Percentiles rank a stretch among this genome's conserved stretches.
These are phyloP conservation scores for Pseudorhombus dupliciocellatus DNA, from an alignment of 2,113 vertebrate genomes.

Conservation along the genomic window DNA sequence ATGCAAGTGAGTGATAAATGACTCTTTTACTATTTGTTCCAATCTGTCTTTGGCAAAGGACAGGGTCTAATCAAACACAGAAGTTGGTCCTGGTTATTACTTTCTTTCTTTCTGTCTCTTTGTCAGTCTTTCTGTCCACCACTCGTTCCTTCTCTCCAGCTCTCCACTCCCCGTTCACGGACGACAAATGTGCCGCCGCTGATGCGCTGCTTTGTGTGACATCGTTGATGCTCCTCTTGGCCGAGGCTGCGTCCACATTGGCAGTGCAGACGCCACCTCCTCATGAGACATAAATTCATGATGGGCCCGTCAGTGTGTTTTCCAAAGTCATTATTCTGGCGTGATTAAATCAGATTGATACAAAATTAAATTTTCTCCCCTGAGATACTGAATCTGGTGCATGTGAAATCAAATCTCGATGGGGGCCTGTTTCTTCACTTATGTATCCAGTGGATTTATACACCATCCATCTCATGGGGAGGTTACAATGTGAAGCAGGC, in stretches of 20 bases:
- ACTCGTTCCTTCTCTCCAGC: not conserved
- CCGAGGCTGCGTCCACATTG: constrained; percentile 41
- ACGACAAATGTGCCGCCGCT: constrained; percentile 41
- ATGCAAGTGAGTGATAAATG: not conserved
- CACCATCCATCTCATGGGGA: constrained; percentile 35
- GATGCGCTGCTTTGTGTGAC: constrained; percentile 37
- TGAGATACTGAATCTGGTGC: constrained; percentile 65
- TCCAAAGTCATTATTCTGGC: constrained; percentile 62
- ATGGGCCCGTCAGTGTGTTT: constrained; percentile 61
- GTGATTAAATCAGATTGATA: constrained; percentile 64
- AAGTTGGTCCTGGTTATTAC: not conserved
- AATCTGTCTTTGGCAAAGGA: not conserved
- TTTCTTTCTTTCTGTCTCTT: not conserved
- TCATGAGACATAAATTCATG: constrained; percentile 53
- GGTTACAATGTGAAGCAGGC: constrained; percentile 54
- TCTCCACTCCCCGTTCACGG: not conserved
- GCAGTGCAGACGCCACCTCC: constrained; percentile 52
- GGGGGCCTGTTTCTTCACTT: constrained; percentile 73
- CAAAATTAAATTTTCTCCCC: constrained; percentile 61
- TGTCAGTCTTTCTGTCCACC: not conserved
- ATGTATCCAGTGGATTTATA: constrained; percentile 62
- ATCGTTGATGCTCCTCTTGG: constrained; percentile 29
- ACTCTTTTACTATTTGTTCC: not conserved
- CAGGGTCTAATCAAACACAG: constrained; percentile 37
- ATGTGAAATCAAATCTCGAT: constrained; percentile 70